Conservation (phyloP, 2,888 invertebrate species). For the Pyrgus malvae region DNA sequence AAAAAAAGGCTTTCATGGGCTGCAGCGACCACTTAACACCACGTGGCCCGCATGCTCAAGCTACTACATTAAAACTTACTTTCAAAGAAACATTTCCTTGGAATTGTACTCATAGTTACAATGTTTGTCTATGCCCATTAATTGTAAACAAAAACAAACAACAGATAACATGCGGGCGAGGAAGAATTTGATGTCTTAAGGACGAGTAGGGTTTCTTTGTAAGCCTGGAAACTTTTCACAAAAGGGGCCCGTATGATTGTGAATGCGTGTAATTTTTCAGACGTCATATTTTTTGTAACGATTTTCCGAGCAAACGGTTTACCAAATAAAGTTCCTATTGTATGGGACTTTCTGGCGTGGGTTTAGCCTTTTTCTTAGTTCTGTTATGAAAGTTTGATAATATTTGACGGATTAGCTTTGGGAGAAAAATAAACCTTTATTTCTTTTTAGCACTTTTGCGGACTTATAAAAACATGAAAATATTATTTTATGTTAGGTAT, state of each 20-base stretch:
- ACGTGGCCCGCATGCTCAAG: too few species aligned
- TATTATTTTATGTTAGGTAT: too few species aligned
- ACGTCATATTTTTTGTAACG: slow-evolving; percentile 79
- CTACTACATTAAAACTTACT: too few species aligned
- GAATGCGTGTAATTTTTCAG: slow-evolving; percentile 81
- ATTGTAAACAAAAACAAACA: slow-evolving; percentile 40
- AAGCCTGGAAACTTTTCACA: slow-evolving; percentile 68
- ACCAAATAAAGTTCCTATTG: slow-evolving; percentile 74
- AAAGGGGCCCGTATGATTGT: slow-evolving; percentile 78
- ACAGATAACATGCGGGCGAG: slow-evolving; percentile 47
- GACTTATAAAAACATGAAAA: too few species aligned
- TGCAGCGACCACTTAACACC: too few species aligned
- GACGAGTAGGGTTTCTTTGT: slow-evolving; percentile 71
- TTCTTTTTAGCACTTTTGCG: neutral
- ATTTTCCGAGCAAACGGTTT: slow-evolving; percentile 56
- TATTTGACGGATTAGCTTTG: slow-evolving; percentile 51
- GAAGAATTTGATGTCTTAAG: slow-evolving; percentile 59
- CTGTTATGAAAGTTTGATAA: slow-evolving; percentile 67
- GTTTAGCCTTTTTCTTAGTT: slow-evolving; percentile 60
- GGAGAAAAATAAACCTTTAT: neutral
- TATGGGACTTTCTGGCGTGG: slow-evolving; percentile 70
- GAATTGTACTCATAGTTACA: too few species aligned
- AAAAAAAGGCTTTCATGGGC: too few species aligned
- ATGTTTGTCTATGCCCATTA: neutral
- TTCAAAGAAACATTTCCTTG: too few species aligned